These are phyloP conservation scores for Neocloeon triangulifer DNA, from an alignment of 1,140 invertebrate genomes.

Conservation along the genomic window DNA sequence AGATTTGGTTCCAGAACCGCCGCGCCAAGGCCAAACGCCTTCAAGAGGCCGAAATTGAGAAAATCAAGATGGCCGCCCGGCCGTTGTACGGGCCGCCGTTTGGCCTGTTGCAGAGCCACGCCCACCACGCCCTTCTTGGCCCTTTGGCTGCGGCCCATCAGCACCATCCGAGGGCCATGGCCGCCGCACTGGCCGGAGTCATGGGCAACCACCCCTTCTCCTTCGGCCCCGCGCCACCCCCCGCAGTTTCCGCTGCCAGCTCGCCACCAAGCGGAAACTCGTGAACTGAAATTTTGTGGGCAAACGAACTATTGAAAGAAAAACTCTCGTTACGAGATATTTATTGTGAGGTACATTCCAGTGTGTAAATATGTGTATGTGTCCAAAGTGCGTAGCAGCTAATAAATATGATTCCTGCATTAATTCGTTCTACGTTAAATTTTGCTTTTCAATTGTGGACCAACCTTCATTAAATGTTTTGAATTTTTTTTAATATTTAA, in stretches of 20 bases:
- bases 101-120: constrained; percentile 17
- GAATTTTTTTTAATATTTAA: too few relatives aligned
- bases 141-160: constrained; percentile 8
- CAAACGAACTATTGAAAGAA: too few relatives aligned
- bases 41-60: constrained; percentile 84
- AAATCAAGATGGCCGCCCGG: constrained; percentile 52
- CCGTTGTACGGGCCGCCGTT: constrained; percentile 16
- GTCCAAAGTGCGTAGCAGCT: too few relatives aligned
- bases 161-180: background rate
- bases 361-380: too few relatives aligned
- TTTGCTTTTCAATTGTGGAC: too few relatives aligned
- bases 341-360: too few relatives aligned
- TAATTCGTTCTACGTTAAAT: too few relatives aligned
- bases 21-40: constrained; percentile 83
- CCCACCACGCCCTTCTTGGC: constrained; percentile 16
- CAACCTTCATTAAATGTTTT: too few relatives aligned
- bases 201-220: background rate
- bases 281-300: too few relatives aligned
- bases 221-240: constrained; percentile 1
- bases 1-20: constrained; percentile 96
- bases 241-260: background rate
- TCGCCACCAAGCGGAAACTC: too few relatives aligned
- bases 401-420: too few relatives aligned
- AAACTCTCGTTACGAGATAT: too few relatives aligned
- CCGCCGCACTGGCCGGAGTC: background rate